A percentile compares a stretch with the other conserved stretches of the same genome.
These are phyloP conservation scores for Blastomussa wellsi DNA, from an alignment of 92 coral and sea anemone genomes.

Conservation along the genomic window DNA sequence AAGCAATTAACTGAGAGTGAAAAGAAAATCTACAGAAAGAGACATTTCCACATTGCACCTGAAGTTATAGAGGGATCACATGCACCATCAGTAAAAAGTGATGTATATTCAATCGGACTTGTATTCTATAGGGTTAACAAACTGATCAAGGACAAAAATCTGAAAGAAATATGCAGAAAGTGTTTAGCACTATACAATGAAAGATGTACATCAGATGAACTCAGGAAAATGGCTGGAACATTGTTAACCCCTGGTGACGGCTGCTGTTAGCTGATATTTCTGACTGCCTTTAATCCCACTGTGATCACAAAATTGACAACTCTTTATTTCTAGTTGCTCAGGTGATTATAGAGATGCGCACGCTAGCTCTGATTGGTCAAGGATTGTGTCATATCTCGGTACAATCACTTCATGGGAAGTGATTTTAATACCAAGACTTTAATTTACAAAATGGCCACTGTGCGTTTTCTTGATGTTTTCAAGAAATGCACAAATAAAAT, in stretches of 20 bases:
- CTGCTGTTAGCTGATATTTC: too few species aligned
- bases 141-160: constrained; percentile 7
- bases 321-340: not conserved
- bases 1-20: not conserved
- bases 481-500: too few species aligned
- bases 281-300: too few species aligned
- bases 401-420: too few species aligned
- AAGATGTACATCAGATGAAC: constrained; percentile 9
- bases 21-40: constrained; percentile 4
- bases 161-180: constrained; percentile 10
- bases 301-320: not conserved
- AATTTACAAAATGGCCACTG: too few species aligned
- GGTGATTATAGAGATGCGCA: not conserved
- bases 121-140: constrained; percentile 7
- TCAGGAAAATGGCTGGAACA: constrained; percentile 6
- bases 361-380: too few species aligned
- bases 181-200: constrained; percentile 21
- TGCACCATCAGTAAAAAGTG: constrained; percentile 2
- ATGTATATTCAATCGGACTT: constrained; percentile 9
- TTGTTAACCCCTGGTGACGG: constrained; percentile 3
- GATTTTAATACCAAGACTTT: too few species aligned
- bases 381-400: too few species aligned
- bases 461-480: too few species aligned
- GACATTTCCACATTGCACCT: constrained; percentile 15
- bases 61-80: constrained; percentile 13